Evolutionary conservation across 2,888 invertebrate genomes (phyloP), one percentile per base, ranked within the genome.

Genomic region (Papilio elwesi): DNA sequence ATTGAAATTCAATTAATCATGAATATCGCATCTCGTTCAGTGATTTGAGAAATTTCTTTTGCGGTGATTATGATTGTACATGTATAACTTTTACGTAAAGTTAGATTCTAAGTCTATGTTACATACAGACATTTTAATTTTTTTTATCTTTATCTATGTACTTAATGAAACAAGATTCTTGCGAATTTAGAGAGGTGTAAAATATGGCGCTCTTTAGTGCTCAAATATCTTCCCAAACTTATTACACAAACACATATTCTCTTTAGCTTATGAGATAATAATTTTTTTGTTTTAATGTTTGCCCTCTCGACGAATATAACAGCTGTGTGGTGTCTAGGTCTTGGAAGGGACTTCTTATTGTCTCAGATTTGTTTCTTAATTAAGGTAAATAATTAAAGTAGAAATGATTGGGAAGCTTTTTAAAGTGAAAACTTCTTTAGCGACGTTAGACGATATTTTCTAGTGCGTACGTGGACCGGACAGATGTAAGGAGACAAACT

Each of bases 161-260:
- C 47, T 43, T 68, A 68, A 68, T 68, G 68, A 68, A 57, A 57
- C 48, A 48, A 57, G 57, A 68, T 48, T 68, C 67, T 57, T 68
- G 48, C 36, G 36, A 68, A 68, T 68, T 49, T 57, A 57, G 68
- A 57, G 68, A 68, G 68, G 47, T 57, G 68, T 68, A 48, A 68
- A 48, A 48, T 57, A 68, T 47, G 57, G 57, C 57, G 55, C 57
- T 48, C 26, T 55, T 68, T 49, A 68, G 68, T 48, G 57, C 57
- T 55, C 48, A 55, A 68, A 68, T 68, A 48, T 68, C 26, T 57
- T 57, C 49, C 26, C 47, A 48, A 68, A 68, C 68, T 57, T 57
- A 66, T 66, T 52, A 67, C 53, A 16, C 53, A 53, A 67, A 67
- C 47, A 67, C 67, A 67, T 53, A 47, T 67, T 67, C 53, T 53